Evolutionary conservation across 2,888 invertebrate genomes (phyloP).

Genomic region (Apotomis betuletana): DNA sequence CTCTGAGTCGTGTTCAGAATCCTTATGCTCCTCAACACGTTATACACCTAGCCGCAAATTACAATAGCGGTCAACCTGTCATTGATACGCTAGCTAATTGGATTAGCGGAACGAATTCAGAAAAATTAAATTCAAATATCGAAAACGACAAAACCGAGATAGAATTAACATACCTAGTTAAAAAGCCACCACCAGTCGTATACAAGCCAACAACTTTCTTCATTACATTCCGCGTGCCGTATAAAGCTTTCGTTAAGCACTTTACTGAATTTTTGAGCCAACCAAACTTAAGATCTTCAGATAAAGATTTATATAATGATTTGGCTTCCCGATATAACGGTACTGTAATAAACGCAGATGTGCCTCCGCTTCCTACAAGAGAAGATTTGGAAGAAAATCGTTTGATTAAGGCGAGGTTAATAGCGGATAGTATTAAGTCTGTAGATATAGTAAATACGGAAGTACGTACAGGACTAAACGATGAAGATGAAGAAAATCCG

Average conservation of each 20-base stretch:
- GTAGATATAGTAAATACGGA: slow-evolving; percentile 16
- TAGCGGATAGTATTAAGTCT: slow-evolving; percentile 35
- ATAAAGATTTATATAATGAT: slow-evolving; percentile 56
- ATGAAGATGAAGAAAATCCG: background rate
- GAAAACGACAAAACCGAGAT: slow-evolving; percentile 53
- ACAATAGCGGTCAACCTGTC: slow-evolving; percentile 9
- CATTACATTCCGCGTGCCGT: slow-evolving; percentile 67
- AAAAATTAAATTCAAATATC: slow-evolving; percentile 53
- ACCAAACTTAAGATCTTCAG: slow-evolving; percentile 54
- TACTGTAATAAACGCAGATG: slow-evolving; percentile 57
- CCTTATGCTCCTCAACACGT: background rate
- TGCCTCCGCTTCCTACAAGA: slow-evolving; percentile 54
- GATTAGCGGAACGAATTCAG: slow-evolving; percentile 52
- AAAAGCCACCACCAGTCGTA: slow-evolving; percentile 55
- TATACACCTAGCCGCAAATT: slow-evolving; percentile 3
- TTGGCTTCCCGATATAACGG: slow-evolving; percentile 55
- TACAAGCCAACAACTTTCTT: slow-evolving; percentile 61
- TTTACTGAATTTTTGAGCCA: slow-evolving; percentile 49
- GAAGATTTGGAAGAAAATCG: slow-evolving; percentile 58
- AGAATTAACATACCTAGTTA: slow-evolving; percentile 67
- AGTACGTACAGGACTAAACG: background rate
- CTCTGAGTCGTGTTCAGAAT: background rate
- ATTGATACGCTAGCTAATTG: slow-evolving; percentile 43
- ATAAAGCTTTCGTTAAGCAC: slow-evolving; percentile 53
- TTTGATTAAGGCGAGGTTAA: slow-evolving; percentile 60